Evolutionary conservation across 2,797 vertebrate genomes (phyloP), one percentile per base, ranked within the genome.

Genomic region (Schizopygopsis malacanthus): DNA sequence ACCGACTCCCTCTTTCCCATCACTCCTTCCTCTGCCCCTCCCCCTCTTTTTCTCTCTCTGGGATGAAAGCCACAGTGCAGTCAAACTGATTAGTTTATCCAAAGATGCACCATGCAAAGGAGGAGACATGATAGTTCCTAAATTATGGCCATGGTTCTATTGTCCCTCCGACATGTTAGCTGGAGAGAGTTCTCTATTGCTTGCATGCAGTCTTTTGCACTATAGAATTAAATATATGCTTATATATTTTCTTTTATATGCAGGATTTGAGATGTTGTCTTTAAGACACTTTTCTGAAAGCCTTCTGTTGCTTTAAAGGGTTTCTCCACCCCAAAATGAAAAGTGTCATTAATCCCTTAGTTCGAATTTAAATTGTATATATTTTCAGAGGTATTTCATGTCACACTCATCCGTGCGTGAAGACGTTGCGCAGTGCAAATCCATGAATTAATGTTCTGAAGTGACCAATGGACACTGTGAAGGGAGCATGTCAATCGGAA

Each of bases 211-310:
- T 79, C 56, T 72, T 52, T 93, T 94, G 92, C 93, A 94, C 93
- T 94, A 92, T 93, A 92, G 91, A 95, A 92, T 91, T 86, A 87
- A 90, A 87, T 88, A 86, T 89, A 90, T 82, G 82, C 39, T 92
- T 13, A 88, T n/a, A 89, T 89, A 86, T 85, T 70, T 61, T 37
- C 20, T 90, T 85, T 91, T 90, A 85, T 87, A 91, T 88, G 87
- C 81, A 91, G 89, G 50, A 82, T 80, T 82, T 13, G 82, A 73
- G 65, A 81, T 82, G 84, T 90, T 79, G 69, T 70, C 70, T 37
- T 87, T 13, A 67, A 83, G 80, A 84, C 87, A 1, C 4, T 25
- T 59, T n/a, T 16, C 33, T 71, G 39, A 59, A 81, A 13, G 3
- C 20, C 6, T 54, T 81, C 15, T 16, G 16, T 45, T 1, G 11